Evolutionary conservation across 2,797 vertebrate species (phyloP).

Genomic region (Epinephelus malabaricus): DNA sequence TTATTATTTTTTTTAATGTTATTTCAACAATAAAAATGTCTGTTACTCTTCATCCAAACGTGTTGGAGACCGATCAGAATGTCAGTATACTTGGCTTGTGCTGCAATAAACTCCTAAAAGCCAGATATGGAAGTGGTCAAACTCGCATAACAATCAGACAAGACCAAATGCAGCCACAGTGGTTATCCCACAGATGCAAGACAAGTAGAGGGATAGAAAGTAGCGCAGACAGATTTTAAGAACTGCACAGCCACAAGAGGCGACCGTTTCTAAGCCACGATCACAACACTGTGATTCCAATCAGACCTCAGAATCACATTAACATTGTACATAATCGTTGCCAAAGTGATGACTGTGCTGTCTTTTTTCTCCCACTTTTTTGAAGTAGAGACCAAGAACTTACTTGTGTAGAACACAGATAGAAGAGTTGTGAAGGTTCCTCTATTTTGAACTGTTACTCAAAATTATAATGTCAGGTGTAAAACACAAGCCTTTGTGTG

Average conservation of each 20-base stretch:
- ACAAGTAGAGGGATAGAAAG: not conserved
- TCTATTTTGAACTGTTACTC: not conserved
- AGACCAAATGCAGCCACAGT: constrained; percentile 29
- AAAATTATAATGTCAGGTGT: not conserved
- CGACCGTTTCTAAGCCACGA: not conserved
- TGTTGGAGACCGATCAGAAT: not conserved
- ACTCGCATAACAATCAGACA: constrained; percentile 9
- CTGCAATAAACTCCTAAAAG: constrained; percentile 30
- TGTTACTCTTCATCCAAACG: not conserved
- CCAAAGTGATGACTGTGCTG: not conserved
- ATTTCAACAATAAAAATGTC: not conserved
- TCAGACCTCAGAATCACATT: not conserved
- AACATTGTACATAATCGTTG: not conserved
- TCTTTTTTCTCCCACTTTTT: not conserved
- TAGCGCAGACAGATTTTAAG: not conserved
- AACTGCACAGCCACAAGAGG: constrained; percentile 1
- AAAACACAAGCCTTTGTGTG: too few species aligned
- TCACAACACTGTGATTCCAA: not conserved
- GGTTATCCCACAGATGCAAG: constrained; percentile 9
- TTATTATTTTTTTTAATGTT: not conserved
- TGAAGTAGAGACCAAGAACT: constrained; percentile 1
- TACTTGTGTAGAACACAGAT: not conserved
- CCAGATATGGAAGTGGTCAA: constrained; percentile 5
- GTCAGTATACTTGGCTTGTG: not conserved
- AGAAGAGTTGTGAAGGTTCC: constrained; percentile 14